phyloP scores from a whole-genome alignment of 2,797 vertebrate genomes.

The Parotocinclus haroldoi region DNA sequence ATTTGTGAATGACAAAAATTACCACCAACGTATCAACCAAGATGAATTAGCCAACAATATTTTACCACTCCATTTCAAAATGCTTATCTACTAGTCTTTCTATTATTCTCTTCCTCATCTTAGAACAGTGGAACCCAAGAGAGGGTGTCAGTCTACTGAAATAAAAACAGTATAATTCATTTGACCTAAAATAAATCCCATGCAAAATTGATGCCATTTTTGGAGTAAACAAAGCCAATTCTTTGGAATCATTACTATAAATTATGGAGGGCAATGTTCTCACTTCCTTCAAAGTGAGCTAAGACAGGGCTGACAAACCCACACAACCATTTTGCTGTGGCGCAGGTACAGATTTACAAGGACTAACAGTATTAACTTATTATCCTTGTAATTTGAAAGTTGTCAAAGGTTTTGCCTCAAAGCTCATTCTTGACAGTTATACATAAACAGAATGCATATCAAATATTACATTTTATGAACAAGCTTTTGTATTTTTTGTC shows the following conservation, averaged over 20 bases:
- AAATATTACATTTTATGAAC: too few relatives aligned
- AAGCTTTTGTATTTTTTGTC: too few relatives aligned
- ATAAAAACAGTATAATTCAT: conserved; percentile 40
- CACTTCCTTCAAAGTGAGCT: conserved; percentile 13
- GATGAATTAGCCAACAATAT: conserved; percentile 5
- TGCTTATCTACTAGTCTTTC: conserved; percentile 7
- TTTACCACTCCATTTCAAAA: conserved; percentile 14
- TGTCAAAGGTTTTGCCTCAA: conserved; percentile 8
- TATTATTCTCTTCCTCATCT: conserved; percentile 16
- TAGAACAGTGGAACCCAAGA: conserved; percentile 15
- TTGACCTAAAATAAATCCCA: conserved; percentile 43
- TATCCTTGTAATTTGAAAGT: neutral
- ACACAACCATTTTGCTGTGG: neutral
- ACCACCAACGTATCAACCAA: too few relatives aligned
- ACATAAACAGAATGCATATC: too few relatives aligned
- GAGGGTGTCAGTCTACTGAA: neutral
- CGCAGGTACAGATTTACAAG: conserved; percentile 13
- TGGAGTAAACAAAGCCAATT: conserved; percentile 39
- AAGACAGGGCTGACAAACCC: conserved; percentile 3
- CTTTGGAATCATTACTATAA: conserved; percentile 34
- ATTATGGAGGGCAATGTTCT: conserved; percentile 38
- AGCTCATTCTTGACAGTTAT: too few relatives aligned
- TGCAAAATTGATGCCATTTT: conserved; percentile 49
- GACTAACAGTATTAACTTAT: neutral
- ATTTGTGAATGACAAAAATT: too few relatives aligned